These are phyloP conservation scores for Danaus chrysippus DNA, from an alignment of 2,888 invertebrate species.

Conservation along the genomic window DNA sequence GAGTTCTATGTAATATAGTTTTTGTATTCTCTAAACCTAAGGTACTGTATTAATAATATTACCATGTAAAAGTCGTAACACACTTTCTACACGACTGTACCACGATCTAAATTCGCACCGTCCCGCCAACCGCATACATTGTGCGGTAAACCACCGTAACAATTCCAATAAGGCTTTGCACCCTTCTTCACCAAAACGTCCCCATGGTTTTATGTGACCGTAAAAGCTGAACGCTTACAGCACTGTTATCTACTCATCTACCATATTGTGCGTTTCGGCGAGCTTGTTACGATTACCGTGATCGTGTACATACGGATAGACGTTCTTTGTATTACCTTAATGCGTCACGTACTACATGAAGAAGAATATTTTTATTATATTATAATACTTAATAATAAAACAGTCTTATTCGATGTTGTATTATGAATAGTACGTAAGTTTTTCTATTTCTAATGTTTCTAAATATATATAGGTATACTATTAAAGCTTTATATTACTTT, in stretches of 20 bases:
- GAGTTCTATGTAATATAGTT: no score
- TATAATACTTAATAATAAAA: not conserved
- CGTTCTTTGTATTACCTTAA: constrained; percentile 23
- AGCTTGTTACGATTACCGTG: constrained; percentile 58
- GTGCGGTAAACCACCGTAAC: constrained; percentile 26
- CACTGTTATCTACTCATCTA: constrained; percentile 70
- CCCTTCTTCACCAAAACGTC: constrained; percentile 32
- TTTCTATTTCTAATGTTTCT: no score
- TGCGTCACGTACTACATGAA: not conserved
- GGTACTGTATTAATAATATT: no score
- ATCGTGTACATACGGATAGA: constrained; percentile 42
- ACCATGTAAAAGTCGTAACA: not conserved
- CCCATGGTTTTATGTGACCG: constrained; percentile 41
- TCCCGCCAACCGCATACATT: constrained; percentile 15
- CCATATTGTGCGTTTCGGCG: constrained; percentile 72
- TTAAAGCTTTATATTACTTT: no score
- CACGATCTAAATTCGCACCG: constrained; percentile 2
- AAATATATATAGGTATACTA: no score
- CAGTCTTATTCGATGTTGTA: no score
- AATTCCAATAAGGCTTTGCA: constrained; percentile 33
- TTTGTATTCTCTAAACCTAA: no score
- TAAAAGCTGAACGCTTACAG: constrained; percentile 63
- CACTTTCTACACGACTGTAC: not conserved
- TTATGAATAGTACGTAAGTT: no score
- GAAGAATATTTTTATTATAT: not conserved